Conservation (phyloP, 2,888 invertebrate species). For the Drosophila siamana region DNA sequence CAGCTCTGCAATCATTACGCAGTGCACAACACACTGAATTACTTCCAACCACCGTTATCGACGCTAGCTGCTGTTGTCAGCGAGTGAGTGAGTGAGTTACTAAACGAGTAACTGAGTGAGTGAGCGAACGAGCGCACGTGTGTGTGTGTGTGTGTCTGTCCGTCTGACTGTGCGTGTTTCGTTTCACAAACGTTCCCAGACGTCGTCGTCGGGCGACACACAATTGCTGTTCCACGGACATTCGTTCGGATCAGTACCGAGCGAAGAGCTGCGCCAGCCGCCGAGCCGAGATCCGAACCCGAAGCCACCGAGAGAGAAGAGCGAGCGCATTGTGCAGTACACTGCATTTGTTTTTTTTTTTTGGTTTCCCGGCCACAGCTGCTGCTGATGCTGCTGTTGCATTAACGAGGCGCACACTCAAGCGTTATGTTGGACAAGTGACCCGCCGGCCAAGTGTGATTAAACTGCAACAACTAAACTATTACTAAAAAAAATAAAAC, state of each 20-base stretch:
- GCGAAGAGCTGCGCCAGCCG: constrained; percentile 51
- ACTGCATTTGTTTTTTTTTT: constrained; percentile 22
- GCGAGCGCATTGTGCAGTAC: background rate
- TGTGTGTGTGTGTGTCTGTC: constrained; percentile 1
- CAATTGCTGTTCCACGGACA: constrained; percentile 14
- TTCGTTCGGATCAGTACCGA: constrained; percentile 51
- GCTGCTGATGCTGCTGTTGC: constrained; percentile 48
- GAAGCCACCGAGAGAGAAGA: constrained; percentile 5
- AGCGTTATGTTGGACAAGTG: constrained; percentile 77
- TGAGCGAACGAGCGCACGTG: background rate
- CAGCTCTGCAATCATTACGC: no score
- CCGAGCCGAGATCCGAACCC: constrained; percentile 23
- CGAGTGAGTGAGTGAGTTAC: background rate
- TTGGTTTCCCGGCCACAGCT: background rate
- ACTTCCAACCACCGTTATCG: no score
- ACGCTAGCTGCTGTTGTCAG: constrained; percentile 10
- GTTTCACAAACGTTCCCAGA: constrained; percentile 19
- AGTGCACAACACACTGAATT: no score
- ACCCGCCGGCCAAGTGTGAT: constrained; percentile 29
- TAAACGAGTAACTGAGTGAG: background rate
- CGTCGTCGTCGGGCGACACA: constrained; percentile 5
- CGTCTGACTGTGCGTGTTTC: constrained; percentile 19
- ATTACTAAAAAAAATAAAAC: constrained; percentile 5
- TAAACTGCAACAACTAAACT: constrained; percentile 8
- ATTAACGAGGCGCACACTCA: constrained; percentile 61